Conservation (phyloP, 2,888 invertebrate genomes). For the Apodemia mormo region DNA sequence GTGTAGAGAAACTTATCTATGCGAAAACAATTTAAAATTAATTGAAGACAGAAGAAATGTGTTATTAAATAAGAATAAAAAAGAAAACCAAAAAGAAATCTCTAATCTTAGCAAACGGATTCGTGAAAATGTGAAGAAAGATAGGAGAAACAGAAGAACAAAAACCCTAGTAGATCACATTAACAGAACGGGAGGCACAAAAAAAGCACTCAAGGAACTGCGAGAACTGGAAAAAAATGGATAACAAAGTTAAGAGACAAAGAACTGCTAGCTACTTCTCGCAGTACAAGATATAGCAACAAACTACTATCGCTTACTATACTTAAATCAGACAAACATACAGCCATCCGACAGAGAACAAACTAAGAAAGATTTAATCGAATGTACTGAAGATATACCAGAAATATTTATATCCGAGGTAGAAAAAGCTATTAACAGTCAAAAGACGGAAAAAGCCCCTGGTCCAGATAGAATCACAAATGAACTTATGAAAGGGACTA, state of each 20-base stretch:
- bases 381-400: not conserved
- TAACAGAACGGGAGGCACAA: not conserved
- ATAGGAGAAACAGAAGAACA: not conserved
- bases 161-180: not conserved
- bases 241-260: constrained; percentile 2
- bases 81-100: constrained; percentile 23
- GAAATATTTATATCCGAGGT: constrained; percentile 23
- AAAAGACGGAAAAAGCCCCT: constrained; percentile 33
- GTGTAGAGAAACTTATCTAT: constrained; percentile 23
- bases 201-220: not conserved
- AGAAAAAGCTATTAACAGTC: not conserved
- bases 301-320: constrained; percentile 20
- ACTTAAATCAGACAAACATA: constrained; percentile 23
- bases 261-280: not conserved
- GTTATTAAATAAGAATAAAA: constrained; percentile 16
- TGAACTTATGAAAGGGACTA: constrained; percentile 25
- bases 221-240: too few relatives aligned
- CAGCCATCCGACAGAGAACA: not conserved
- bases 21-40: constrained; percentile 28
- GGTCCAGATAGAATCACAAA: constrained; percentile 14
- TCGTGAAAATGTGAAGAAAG: not conserved
- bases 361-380: not conserved
- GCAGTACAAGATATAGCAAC: constrained; percentile 21
- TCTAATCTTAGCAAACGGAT: constrained; percentile 23
- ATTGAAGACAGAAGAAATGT: constrained; percentile 27